Conservation (phyloP, 2,113 vertebrate species). For the Cervus canadensis region DNA sequence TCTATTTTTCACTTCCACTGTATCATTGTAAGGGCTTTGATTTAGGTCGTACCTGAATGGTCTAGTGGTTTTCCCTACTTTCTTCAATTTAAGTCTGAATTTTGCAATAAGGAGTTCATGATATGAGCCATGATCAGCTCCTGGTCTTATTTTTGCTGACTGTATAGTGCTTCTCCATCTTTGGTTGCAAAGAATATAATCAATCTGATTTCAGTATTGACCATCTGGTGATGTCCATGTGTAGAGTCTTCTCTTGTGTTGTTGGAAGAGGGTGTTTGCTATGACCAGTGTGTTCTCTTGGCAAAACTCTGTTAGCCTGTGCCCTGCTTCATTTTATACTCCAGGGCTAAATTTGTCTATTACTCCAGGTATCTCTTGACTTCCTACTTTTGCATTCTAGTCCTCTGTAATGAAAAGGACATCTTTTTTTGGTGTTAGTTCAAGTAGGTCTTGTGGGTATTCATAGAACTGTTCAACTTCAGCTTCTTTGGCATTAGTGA, state of each 20-base stretch:
- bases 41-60: rapidly evolving
- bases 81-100: not conserved
- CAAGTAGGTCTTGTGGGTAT: not conserved
- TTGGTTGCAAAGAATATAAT: not conserved
- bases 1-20: not conserved
- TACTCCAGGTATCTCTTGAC: not conserved
- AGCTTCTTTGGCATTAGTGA: not conserved
- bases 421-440: not conserved
- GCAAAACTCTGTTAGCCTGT: not conserved
- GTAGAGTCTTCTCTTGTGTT: not conserved
- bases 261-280: not conserved
- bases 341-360: not conserved
- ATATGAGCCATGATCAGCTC: not conserved
- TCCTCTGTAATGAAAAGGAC: not conserved
- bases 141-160: not conserved
- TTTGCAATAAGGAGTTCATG: not conserved
- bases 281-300: not conserved
- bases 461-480: not conserved
- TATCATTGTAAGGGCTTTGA: not conserved
- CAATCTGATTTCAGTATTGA: not conserved
- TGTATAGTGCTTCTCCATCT: not conserved
- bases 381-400: not conserved
- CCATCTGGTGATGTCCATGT: not conserved
- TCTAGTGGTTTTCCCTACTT: not conserved
- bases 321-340: not conserved